These are phyloP conservation scores for Felis catus DNA, from an alignment of 2,113 vertebrate genomes.

Conservation along the genomic window F.catus_Fca126_mat1.0 CM031420.1:138281001-138281500, in stretches of 20 bases:
- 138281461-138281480: neutral
- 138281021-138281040: slow-evolving; percentile 55
- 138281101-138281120: slow-evolving; percentile 60
- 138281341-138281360: neutral
- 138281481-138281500: neutral
- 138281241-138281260: neutral
- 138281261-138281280: neutral
- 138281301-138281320: neutral
- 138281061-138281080: slow-evolving; percentile 40
- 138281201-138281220: neutral
- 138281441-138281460: neutral
- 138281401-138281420: neutral
- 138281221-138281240: neutral
- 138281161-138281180: slow-evolving; percentile 25
- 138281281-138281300: neutral
- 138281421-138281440: neutral
- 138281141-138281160: neutral
- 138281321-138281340: neutral
- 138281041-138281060: slow-evolving; percentile 39
- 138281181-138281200: slow-evolving; percentile 6
- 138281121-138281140: slow-evolving; percentile 42
- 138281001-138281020: slow-evolving; percentile 47
- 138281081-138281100: slow-evolving; percentile 54
- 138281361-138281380: neutral
- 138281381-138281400: neutral